Evolutionary conservation across 2,888 invertebrate genomes (phyloP).

Genomic region (Drosophila kanekoi): DNA sequence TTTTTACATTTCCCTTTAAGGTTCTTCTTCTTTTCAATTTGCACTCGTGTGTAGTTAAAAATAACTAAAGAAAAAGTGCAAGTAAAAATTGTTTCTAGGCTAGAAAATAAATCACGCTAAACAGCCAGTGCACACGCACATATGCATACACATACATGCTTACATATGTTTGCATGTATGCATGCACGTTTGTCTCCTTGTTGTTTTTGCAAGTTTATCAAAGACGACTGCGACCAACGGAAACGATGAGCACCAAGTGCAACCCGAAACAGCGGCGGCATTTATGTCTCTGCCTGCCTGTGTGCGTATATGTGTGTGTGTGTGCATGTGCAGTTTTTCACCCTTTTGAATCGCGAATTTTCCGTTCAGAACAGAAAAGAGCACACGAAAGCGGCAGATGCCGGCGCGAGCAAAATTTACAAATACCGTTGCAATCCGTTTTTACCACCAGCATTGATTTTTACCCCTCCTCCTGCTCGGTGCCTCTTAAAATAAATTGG

Average conservation of each 20-base stretch:
- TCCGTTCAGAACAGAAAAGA: slow-evolving; percentile 41
- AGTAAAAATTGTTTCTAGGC: slow-evolving; percentile 75
- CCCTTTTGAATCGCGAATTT: slow-evolving; percentile 58
- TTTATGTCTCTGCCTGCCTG: slow-evolving; percentile 32
- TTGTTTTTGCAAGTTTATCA: slow-evolving; percentile 61
- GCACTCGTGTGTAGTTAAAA: slow-evolving; percentile 58
- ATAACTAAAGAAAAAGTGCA: slow-evolving; percentile 68
- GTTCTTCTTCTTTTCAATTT: slow-evolving; percentile 55
- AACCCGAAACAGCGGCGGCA: slow-evolving; percentile 51
- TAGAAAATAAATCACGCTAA: slow-evolving; percentile 74
- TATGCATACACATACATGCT: background rate
- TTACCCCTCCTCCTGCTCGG: slow-evolving; percentile 6
- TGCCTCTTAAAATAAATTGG: slow-evolving; percentile 3
- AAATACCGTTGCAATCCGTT: slow-evolving; percentile 56
- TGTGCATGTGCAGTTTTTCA: slow-evolving; percentile 55
- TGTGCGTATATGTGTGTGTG: slow-evolving; percentile 7
- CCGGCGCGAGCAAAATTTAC: slow-evolving; percentile 38
- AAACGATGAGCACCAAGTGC: slow-evolving; percentile 64
- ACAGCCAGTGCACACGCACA: slow-evolving; percentile 13
- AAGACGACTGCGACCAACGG: slow-evolving; percentile 57
- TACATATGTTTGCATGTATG: slow-evolving; percentile 12
- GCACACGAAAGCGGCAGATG: slow-evolving; percentile 59
- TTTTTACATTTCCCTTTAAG: slow-evolving; percentile 69
- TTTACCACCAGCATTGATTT: slow-evolving; percentile 62
- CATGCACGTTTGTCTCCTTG: slow-evolving; percentile 33